Conservation (phyloP, 1,140 invertebrate species). For the Bathynomus jamesi region DNA sequence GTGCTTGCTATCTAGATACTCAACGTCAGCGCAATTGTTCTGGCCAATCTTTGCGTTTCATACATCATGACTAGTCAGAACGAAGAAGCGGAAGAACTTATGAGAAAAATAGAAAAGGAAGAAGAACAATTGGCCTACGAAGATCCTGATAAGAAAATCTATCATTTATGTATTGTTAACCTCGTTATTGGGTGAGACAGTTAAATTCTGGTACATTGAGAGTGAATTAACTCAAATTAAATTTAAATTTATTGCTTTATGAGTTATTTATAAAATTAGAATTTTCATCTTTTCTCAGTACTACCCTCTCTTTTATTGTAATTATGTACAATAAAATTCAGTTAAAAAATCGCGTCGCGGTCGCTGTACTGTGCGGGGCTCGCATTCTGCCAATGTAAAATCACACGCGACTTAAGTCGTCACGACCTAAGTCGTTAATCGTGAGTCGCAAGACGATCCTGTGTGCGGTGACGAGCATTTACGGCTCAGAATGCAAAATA, state of each 20-base stretch:
- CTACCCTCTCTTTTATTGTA: background rate
- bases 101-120: constrained; percentile 97
- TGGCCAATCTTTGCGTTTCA: constrained; percentile 96
- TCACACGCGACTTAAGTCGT: too few species aligned
- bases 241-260: too few species aligned
- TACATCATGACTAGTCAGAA: constrained; percentile 99
- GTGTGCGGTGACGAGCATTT: background rate
- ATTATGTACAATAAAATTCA: background rate
- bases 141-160: constrained; percentile 89
- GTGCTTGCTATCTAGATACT: constrained; percentile 66
- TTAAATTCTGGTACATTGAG: too few species aligned
- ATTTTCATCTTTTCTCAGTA: background rate
- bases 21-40: constrained; percentile 88
- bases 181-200: constrained; percentile 78
- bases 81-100: constrained; percentile 96
- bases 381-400: too few species aligned
- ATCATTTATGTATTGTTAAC: constrained; percentile 97
- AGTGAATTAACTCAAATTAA: too few species aligned
- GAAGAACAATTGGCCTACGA: constrained; percentile 78
- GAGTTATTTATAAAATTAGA: background rate
- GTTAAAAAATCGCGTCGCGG: background rate
- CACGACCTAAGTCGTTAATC: too few species aligned
- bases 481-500: background rate
- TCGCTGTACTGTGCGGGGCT: too few species aligned
- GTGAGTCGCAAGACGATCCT: too few species aligned